Base-by-base conservation (phyloP, 2,797 vertebrate genomes). In the Odontamblyopus lacepedii region DNA sequence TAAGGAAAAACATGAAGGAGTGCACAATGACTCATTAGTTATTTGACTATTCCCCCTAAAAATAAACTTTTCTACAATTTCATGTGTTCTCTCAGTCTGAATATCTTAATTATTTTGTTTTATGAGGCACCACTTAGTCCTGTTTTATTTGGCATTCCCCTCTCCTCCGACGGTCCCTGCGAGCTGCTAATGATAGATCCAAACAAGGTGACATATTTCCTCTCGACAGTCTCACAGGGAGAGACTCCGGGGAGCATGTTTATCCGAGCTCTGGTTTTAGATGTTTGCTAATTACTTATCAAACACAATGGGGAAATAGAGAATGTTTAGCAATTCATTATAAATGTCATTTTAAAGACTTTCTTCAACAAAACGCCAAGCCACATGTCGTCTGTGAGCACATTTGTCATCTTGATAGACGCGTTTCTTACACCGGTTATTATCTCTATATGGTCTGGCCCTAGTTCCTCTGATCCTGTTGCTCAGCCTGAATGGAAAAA, bases 201-300 rank as follows among this genome's bases (percentile, higher is more conserved):
- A 63, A 82, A 78, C 70, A 76, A 78, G 77, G 76, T 77, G 78
- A 80, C 38, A 15, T 72, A 68, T 80, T 72, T 78, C 72, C 79
- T 73, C 38, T 50, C 23, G 71, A 76, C 56, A 11, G 69, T 35
- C 71, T 75, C 56, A 0, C 62, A 64, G 79, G 75, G 77, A 64
- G 9, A 23, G 75, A 67, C 63, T 76, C 62, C 4, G 6, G 23
- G 41, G 41, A 83, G 67, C 75, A 48, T 75, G 75, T 80, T 87
- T 85, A 73, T 73, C 83, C 75, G 80, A 67, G 59, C 61, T 38
- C 70, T 74, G 78, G 74, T 86, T 84, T 79, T 50, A 72, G 55
- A 77, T 73, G 69, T 83, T 75, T 12, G 50, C 38, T 78, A 78
- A 81, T 82, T 44, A 50, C 59, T 60, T 48, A 78, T 67, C 65